Evolutionary conservation across 2,888 invertebrate species (phyloP), one percentile per base, ranked within the genome.

Genomic region (Hirtodrosophila trivittata): DNA sequence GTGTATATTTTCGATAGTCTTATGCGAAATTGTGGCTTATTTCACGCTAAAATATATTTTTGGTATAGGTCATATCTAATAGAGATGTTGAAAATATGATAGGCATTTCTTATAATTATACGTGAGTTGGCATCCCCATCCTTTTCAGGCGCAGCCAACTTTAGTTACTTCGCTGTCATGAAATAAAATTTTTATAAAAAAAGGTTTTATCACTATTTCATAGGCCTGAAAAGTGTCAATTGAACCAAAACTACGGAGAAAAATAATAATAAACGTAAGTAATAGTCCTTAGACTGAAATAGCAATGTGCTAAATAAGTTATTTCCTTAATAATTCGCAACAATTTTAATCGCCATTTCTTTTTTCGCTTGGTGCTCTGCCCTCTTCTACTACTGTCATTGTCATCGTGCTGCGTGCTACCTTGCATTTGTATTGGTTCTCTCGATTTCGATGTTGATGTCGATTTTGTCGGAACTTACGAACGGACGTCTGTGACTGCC

Each of bases 141-240:
- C 0, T 33, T 38, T 3, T n/a, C 4, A 75, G 76, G 54, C 85
- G 75, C 78, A 85, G 73, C 86, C 82, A 86, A 84, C 83, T 85
- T 86, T 63, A 81, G 45, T 64, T 57, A 55, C 67, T 77, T 87
- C 78, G 80, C 77, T 78, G 75, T 84, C 78, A 77, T 77, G 71
- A 84, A 85, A 70, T 84, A 75, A 66, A 78, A 82, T 86, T 86
- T 86, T 78, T 73, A 65, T 76, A 83, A 46, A 63, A 72, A 52
- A 77, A 82, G 47, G 50, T 66, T 59, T 47, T 57, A 62, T 58
- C 73, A 47, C 43, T 57, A 55, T 69, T 46, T 66, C 38, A 35
- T 46, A 67, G 50, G 42, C 60, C 54, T 66, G 37, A 43, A 57
- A 54, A 46, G 66, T 72, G 75, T 60, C 57, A 56, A 57, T 60